Base-by-base conservation (phyloP, 53 echinoderm and acorn worm species). In the Stichopus horrens region DNA sequence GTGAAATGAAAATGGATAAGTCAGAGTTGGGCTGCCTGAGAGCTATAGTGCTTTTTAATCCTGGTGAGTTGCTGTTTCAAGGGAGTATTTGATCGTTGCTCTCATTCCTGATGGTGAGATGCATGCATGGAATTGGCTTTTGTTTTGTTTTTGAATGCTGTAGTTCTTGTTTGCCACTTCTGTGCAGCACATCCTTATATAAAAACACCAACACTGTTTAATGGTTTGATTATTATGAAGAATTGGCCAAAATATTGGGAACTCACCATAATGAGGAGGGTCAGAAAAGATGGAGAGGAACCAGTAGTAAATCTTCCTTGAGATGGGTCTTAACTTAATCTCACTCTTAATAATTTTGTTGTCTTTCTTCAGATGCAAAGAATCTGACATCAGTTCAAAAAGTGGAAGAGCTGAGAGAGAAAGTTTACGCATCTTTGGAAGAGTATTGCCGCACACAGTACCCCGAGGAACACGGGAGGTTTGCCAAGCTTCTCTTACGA, bases 1-100 rank as follows among this genome's bases (percentile, higher is more conserved):
- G 99, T 55, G 99, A 99, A 86, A 99, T 99, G 99, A 99, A 96
- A 83, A 99, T 99, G 99, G 99, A 99, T 78, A 99, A 99, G 91
- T 96, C 99, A 18, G 99, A 99, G 77, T 92, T 99, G 57, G 99
- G 99, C 85, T 99, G 99, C 86, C 91, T 99, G 52, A 89, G 99
- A 73, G 99, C 99, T 9, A 99, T 99, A 60, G 99, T 99, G n/a
- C 93, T 99, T 76, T 99, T 99, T 83, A 99, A 99, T 87, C 99
- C 99, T 92, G 99, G 99, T 99, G 18, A 83, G 91, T 76, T 9
- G 11, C 4, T 16, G 37, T 37, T 37, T 37, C 37, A 37, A 37
- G 37, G 37, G 37, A 37, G 37, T 37, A 37, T 37, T 37, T 37
- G 37, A 37, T 37, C 2, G 37, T 37, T 37, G 37, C 37, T 37